phyloP scores from a whole-genome alignment of 2,797 vertebrate species.

The Hydrophis major region DNA sequence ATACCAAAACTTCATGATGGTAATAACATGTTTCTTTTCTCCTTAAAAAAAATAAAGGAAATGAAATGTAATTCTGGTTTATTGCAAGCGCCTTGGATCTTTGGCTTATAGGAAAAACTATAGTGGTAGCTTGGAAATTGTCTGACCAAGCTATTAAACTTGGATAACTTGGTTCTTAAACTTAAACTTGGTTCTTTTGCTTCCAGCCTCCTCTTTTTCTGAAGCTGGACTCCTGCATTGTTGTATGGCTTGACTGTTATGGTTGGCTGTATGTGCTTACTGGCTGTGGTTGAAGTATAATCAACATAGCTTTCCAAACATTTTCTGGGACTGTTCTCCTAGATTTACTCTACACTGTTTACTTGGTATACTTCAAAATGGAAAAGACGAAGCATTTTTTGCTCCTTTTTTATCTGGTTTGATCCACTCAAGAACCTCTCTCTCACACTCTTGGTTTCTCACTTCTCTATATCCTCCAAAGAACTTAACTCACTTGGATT shows the following conservation, averaged over 20 bases:
- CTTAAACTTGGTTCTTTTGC: background rate
- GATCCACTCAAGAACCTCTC: background rate
- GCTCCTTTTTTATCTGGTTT: background rate
- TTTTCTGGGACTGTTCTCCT: background rate
- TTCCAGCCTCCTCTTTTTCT: background rate
- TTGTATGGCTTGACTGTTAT: background rate
- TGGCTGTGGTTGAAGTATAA: background rate
- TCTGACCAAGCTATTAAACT: background rate
- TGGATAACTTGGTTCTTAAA: background rate
- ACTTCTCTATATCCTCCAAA: background rate
- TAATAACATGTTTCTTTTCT: background rate
- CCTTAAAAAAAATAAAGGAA: background rate
- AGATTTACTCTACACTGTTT: background rate
- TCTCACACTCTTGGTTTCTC: background rate
- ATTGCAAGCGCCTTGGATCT: constrained; percentile 16
- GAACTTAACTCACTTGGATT: background rate
- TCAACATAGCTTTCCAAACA: background rate
- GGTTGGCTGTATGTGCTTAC: background rate
- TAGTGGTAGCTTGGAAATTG: constrained; percentile 9
- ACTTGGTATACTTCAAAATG: background rate
- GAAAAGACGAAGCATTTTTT: background rate
- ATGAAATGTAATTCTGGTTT: background rate
- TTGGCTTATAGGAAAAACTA: background rate
- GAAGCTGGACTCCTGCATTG: background rate
- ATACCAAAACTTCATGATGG: background rate